Conservation (phyloP, 2,888 invertebrate genomes). For the Heterodera filipjevi region DNA sequence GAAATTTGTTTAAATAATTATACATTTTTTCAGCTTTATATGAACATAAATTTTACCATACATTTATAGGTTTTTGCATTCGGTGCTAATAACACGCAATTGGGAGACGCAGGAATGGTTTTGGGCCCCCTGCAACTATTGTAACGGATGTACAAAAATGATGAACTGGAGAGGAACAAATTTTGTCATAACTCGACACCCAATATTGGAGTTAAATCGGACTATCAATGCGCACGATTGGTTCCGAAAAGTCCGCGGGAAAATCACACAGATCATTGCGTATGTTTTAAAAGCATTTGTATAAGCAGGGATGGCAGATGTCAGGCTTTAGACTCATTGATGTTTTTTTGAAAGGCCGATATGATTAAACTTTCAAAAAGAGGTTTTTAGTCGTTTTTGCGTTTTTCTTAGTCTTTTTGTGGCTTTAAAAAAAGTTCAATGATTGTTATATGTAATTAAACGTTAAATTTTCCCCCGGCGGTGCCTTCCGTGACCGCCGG, state of each 20-base stretch:
- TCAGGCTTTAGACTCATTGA: background rate
- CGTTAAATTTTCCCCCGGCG: too few relatives aligned
- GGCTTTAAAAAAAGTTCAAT: too few relatives aligned
- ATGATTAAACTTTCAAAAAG: too few relatives aligned
- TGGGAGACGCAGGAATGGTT: conserved; percentile 5
- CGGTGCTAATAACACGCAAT: background rate
- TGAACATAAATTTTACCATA: background rate
- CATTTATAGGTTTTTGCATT: background rate
- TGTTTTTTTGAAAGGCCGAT: too few relatives aligned
- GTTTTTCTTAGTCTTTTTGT: too few relatives aligned
- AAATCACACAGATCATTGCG: background rate
- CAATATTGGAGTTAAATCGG: background rate
- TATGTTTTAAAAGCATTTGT: background rate
- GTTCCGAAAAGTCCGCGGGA: background rate
- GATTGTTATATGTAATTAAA: too few relatives aligned
- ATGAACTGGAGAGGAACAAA: conserved; percentile 4
- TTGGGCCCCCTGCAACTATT: background rate
- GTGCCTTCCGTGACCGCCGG: too few relatives aligned
- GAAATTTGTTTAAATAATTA: background rate
- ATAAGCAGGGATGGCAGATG: background rate
- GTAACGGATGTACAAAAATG: background rate
- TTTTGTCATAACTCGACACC: background rate
- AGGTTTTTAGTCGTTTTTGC: too few relatives aligned
- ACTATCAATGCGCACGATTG: conserved; percentile 4
- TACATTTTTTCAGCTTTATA: background rate